These are phyloP conservation scores for Nycticorax nycticorax DNA, from an alignment of 2,113 vertebrate genomes.

Conservation along the genomic window DNA sequence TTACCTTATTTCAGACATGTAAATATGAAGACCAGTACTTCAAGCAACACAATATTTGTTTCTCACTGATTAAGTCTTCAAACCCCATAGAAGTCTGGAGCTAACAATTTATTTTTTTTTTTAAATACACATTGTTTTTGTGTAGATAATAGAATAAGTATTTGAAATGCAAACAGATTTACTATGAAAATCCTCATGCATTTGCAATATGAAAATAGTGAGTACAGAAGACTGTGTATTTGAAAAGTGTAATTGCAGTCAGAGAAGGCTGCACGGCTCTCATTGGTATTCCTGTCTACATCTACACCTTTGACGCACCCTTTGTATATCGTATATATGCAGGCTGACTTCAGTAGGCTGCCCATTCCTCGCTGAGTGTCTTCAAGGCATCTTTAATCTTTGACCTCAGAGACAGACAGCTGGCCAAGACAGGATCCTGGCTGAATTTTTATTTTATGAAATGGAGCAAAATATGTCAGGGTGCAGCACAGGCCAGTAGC, in stretches of 20 bases:
- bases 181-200: neutral
- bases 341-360: neutral
- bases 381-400: slow-evolving; percentile 43
- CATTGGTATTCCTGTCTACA: neutral
- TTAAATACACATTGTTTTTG: neutral
- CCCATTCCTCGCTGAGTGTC: neutral
- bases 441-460: slow-evolving; percentile 15
- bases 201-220: neutral
- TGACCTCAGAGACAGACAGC: neutral
- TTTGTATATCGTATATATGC: neutral
- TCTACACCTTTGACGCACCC: neutral
- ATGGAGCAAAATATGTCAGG: neutral
- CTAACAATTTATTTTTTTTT: neutral
- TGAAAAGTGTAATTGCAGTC: neutral
- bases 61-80: neutral
- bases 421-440: neutral
- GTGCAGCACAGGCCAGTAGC: neutral
- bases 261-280: neutral
- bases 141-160: neutral
- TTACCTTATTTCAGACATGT: neutral
- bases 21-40: neutral
- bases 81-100: neutral
- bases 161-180: neutral
- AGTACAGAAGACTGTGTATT: neutral
- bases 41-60: neutral